Percentiles rank a stretch among this genome's conserved stretches.
phyloP scores from a whole-genome alignment of 2,797 vertebrate species.

The Falco naumanni region DNA sequence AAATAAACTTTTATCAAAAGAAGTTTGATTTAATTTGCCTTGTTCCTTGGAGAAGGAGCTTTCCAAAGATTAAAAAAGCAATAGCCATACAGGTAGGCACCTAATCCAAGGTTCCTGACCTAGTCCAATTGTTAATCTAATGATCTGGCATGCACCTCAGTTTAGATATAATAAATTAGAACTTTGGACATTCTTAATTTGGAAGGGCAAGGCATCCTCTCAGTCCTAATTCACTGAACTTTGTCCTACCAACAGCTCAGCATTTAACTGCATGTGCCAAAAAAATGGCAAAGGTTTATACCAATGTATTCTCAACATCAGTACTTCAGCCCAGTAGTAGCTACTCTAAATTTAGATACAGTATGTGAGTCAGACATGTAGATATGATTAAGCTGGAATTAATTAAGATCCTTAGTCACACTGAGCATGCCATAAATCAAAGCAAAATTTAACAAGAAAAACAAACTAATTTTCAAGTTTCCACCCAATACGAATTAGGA shows the following conservation, averaged over 20 bases:
- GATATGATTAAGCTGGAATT: background rate
- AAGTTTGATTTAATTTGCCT: background rate
- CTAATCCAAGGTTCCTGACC: background rate
- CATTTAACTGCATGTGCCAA: background rate
- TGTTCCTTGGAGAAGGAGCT: background rate
- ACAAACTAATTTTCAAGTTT: constrained; percentile 15
- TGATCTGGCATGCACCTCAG: background rate
- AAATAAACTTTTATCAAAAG: background rate
- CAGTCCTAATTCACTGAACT: background rate
- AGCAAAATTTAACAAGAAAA: constrained; percentile 18
- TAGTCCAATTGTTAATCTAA: background rate
- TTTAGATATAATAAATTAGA: background rate
- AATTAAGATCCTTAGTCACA: constrained; percentile 16
- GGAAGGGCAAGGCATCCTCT: background rate
- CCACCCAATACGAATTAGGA: background rate
- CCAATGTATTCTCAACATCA: background rate
- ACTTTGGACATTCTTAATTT: background rate
- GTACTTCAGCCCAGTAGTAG: background rate
- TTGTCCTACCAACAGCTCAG: background rate
- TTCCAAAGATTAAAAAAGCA: background rate
- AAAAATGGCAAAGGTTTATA: background rate
- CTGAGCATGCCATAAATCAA: constrained; percentile 12
- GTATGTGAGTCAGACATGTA: background rate
- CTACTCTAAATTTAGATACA: background rate
- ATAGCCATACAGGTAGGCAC: background rate